Percentiles rank a stretch among this genome's conserved stretches.
Evolutionary conservation across 2,113 vertebrate genomes (phyloP).

Genomic region (Pseudopipra pipra): DNA sequence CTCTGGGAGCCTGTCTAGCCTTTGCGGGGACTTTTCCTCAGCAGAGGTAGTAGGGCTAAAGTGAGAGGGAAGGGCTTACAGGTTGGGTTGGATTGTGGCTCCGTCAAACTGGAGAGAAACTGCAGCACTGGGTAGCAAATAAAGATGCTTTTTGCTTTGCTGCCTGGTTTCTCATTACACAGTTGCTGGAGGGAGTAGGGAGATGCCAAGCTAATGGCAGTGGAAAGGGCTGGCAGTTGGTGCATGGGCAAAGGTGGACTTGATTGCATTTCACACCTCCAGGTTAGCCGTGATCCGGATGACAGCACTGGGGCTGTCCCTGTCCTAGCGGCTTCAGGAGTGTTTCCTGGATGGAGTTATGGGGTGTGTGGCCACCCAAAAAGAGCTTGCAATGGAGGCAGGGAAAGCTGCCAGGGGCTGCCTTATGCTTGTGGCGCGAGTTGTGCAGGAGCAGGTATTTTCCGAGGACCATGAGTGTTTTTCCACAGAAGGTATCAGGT

Average conservation of each 20-base stretch:
- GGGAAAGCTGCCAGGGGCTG: background rate
- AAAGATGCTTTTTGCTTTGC: slow-evolving; percentile 41
- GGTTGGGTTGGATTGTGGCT: background rate
- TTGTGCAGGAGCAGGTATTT: background rate
- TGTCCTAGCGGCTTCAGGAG: background rate
- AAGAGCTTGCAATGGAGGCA: background rate
- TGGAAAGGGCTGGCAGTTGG: background rate
- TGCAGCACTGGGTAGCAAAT: slow-evolving; percentile 29
- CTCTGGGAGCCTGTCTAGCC: background rate
- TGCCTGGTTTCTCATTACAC: slow-evolving; percentile 19
- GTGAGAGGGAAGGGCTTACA: background rate
- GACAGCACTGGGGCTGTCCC: background rate
- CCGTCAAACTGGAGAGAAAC: background rate
- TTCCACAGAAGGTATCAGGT: slow-evolving; percentile 29
- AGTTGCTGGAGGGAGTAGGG: background rate
- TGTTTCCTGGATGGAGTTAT: background rate
- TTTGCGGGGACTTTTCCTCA: background rate
- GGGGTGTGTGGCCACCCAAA: background rate
- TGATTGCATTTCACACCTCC: background rate
- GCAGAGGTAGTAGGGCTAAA: background rate
- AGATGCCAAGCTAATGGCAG: background rate
- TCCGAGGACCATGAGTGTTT: background rate
- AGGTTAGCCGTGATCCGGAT: rapidly evolving
- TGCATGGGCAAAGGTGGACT: background rate
- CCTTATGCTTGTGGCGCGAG: background rate